Evolutionary conservation across 2,888 invertebrate species (phyloP).

Genomic region (Syrista parreyssii): DNA sequence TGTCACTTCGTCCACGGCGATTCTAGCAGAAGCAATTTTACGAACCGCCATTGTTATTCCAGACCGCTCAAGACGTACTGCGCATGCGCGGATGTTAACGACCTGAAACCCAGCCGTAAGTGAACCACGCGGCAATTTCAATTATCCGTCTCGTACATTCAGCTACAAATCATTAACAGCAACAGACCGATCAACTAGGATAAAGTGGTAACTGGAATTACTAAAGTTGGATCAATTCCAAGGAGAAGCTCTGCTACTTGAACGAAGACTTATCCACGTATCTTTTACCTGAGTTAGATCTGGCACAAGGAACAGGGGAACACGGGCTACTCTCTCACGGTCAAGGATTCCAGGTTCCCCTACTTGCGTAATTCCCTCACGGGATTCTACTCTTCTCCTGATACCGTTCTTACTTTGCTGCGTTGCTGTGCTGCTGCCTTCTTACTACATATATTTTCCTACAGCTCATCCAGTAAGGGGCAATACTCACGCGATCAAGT

Average conservation of each 20-base stretch:
- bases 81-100: neutral
- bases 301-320: neutral
- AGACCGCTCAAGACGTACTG: neutral
- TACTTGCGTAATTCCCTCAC: neutral
- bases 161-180: neutral
- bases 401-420: neutral
- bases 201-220: neutral
- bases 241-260: neutral
- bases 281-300: neutral
- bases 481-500: constrained; percentile 12
- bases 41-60: neutral
- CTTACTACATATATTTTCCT: neutral
- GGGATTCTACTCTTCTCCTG: neutral
- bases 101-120: neutral
- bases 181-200: neutral
- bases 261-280: neutral
- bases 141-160: neutral
- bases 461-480: neutral
- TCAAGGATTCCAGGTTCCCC: neutral
- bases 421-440: neutral
- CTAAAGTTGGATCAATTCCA: neutral
- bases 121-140: neutral
- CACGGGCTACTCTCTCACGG: neutral
- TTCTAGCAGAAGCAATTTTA: neutral
- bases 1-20: neutral